phyloP scores from a whole-genome alignment of 2,888 invertebrate genomes.

The Eristalis pertinax region DNA sequence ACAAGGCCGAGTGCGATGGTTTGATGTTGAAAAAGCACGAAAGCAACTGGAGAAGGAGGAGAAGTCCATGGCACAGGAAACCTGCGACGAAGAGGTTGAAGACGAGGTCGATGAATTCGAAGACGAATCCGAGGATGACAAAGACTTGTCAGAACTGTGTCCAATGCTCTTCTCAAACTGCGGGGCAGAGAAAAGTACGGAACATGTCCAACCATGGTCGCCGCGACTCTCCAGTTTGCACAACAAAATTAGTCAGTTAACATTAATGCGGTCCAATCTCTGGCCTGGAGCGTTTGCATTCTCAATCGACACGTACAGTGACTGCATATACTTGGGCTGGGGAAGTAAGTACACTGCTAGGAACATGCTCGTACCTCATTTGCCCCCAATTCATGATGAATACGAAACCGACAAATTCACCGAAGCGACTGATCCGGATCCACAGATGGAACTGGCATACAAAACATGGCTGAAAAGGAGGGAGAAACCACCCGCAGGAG shows the following conservation, averaged over 20 bases:
- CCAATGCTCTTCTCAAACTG: constrained; percentile 76
- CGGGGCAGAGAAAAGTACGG: constrained; percentile 73
- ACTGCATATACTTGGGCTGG: constrained; percentile 90
- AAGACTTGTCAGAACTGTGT: constrained; percentile 83
- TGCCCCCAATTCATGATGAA: constrained; percentile 87
- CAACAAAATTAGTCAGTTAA: constrained; percentile 85
- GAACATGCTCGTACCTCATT: constrained; percentile 88
- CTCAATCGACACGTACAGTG: constrained; percentile 84
- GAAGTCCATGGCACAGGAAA: constrained; percentile 66
- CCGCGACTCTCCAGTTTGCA: constrained; percentile 84
- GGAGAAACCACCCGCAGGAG: constrained; percentile 82
- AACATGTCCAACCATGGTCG: constrained; percentile 86
- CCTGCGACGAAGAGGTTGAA: constrained; percentile 76
- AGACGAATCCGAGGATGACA: constrained; percentile 79
- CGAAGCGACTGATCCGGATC: constrained; percentile 91
- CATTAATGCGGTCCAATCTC: constrained; percentile 88
- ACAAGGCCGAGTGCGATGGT: constrained; percentile 90
- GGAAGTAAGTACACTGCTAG: constrained; percentile 88
- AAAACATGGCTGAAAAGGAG: constrained; percentile 82
- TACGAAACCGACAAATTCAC: constrained; percentile 88
- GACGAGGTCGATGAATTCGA: constrained; percentile 77
- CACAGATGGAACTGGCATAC: constrained; percentile 90
- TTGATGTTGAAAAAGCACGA: constrained; percentile 84
- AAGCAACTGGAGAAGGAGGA: constrained; percentile 77
- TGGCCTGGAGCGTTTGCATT: constrained; percentile 95